Base-by-base conservation (phyloP, 2,113 vertebrate species). In the Gambusia affinis region DNA sequence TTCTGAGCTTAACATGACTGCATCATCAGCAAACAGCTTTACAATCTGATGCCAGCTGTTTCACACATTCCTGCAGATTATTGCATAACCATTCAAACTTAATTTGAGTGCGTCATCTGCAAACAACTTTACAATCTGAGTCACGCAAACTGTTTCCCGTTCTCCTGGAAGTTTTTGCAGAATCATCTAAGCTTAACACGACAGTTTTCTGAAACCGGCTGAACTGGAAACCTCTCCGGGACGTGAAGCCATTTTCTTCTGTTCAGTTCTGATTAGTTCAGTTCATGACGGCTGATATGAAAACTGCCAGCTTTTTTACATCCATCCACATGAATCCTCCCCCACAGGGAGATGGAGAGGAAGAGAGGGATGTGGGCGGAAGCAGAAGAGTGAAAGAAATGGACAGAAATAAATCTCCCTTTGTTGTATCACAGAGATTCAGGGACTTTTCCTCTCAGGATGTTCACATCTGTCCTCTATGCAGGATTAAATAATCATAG, bases 341-440 rank as follows among this genome's bases (percentile, higher is more conserved):
- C 51, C 72, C 75, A 73, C 68, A 7, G 51, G 39, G 61, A n/a
- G 28, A 39, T 2, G 29, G n/a, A 61, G 64, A 39, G 39, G 47
- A 73, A 64, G 73, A 77, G 66, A 70, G 17, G 11, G 70, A 80
- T 57, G 51, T 57, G 51, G 51, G 51, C 3, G 51, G 19, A 7
- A 1, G 51, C 4, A 47, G 44, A 47, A 47, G 17, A 54, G 51
- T 54, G 51, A 54, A 54, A 54, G 51, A 57, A 57, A n/a, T 2
- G 10, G 51, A 57, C 22, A n/a, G 51, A n/a, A 57, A 57, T 57
- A 57, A 47, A n/a, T 57, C 51, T 57, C 3, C 22, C 24, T 57
- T 57, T 57, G 51, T 57, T 57, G 7, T 57, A 10, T 57, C n/a
- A n/a, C 7, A 57, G 24, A 57, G 51, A 57, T 47, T 47, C 17